phyloP scores from a whole-genome alignment of 2,888 invertebrate genomes.

The Tiphia femorata region DNA sequence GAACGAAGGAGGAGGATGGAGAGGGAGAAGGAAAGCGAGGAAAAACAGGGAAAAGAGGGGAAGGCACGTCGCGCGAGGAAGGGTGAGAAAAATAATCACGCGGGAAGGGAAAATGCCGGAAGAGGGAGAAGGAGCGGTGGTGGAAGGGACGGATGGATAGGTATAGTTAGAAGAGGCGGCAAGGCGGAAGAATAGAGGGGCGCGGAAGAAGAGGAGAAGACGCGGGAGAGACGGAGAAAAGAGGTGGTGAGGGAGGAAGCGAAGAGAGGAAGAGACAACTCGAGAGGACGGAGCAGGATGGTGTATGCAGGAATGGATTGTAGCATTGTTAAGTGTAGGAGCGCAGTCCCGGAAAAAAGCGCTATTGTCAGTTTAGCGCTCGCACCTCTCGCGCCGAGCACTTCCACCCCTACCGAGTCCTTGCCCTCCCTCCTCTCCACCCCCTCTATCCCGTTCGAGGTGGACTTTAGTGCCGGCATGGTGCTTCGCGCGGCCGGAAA shows the following conservation, averaged over 20 bases:
- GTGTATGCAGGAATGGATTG: slow-evolving; percentile 41
- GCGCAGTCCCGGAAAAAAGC: slow-evolving; percentile 37
- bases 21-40: background rate
- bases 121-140: slow-evolving; percentile 9
- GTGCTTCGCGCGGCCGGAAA: background rate
- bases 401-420: background rate
- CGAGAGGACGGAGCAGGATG: slow-evolving; percentile 5
- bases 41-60: slow-evolving; percentile 6
- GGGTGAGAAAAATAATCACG: no score
- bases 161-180: background rate
- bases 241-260: slow-evolving; percentile 10
- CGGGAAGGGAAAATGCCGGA: slow-evolving; percentile 9
- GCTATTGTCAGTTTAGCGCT: slow-evolving; percentile 59
- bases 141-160: background rate
- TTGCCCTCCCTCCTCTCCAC: background rate
- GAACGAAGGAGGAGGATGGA: slow-evolving; percentile 1
- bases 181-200: slow-evolving; percentile 1
- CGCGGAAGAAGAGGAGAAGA: slow-evolving; percentile 3
- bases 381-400: slow-evolving; percentile 15
- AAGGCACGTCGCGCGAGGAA: no score
- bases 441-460: background rate
- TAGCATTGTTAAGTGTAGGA: slow-evolving; percentile 50
- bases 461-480: background rate
- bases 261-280: background rate
- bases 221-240: slow-evolving; percentile 13